These are phyloP conservation scores for Dolichotis patagonum DNA, from an alignment of 2,113 vertebrate genomes.

Conservation along the genomic window DNA sequence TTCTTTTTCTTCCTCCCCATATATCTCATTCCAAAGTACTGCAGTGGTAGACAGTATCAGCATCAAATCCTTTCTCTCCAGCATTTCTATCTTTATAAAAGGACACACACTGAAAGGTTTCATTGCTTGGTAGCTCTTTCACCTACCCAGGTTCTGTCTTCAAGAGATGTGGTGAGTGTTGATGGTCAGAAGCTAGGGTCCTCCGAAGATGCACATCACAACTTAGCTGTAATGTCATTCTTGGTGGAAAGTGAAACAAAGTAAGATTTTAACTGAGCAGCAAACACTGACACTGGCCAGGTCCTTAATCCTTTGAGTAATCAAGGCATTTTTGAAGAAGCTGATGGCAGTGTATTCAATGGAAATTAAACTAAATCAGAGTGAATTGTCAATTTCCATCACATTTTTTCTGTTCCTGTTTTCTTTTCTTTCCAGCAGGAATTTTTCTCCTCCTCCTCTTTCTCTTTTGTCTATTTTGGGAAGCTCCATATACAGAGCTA, in stretches of 20 bases:
- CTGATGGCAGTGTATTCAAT: too few species aligned
- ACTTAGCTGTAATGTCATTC: rapidly evolving
- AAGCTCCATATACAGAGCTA: not conserved
- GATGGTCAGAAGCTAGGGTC: rapidly evolving
- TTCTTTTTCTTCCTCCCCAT: not conserved
- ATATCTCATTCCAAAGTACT: not conserved
- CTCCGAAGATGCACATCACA: rapidly evolving
- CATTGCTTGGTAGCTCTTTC: not conserved
- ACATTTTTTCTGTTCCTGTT: not conserved
- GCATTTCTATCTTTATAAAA: not conserved
- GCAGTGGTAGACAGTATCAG: rapidly evolving
- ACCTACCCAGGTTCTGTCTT: not conserved
- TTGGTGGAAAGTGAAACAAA: rapidly evolving
- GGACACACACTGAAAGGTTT: not conserved
- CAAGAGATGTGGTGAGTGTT: rapidly evolving
- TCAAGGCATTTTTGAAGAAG: not conserved
- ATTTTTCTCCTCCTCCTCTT: not conserved
- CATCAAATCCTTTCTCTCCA: not conserved
- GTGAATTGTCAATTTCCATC: too few species aligned
- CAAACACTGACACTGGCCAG: rapidly evolving
- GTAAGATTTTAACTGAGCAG: not conserved
- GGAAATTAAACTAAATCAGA: not conserved
- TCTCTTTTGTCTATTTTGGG: not conserved
- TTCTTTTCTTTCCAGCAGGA: not conserved
- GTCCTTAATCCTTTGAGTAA: too few species aligned